Conservation (phyloP, 2,888 invertebrate genomes). For the Marasmarcha lunaedactyla region DNA sequence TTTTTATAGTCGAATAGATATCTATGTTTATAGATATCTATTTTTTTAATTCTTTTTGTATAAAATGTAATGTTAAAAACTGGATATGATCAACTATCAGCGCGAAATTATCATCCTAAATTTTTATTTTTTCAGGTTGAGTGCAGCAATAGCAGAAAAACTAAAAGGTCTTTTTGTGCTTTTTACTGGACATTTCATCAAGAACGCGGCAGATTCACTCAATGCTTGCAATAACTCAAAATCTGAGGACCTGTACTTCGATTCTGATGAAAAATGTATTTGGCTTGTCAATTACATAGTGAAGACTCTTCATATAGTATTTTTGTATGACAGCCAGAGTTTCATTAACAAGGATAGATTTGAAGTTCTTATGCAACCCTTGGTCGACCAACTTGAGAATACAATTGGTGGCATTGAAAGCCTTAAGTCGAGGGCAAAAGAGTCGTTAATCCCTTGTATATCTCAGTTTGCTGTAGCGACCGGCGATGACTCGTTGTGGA, state of each 20-base stretch:
- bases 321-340: conserved; percentile 84
- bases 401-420: conserved; percentile 71
- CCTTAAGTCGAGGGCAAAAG: conserved; percentile 70
- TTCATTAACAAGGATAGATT: conserved; percentile 89
- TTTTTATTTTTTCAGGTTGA: conserved; percentile 68
- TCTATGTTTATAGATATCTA: too few species aligned
- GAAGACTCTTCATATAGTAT: conserved; percentile 81
- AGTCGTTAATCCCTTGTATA: conserved; percentile 81
- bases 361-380: conserved; percentile 84
- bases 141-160: conserved; percentile 81
- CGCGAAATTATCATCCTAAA: too few species aligned
- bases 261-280: conserved; percentile 68
- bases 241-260: conserved; percentile 60
- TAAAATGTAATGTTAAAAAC: conserved; percentile 6
- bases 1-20: too few species aligned
- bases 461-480: conserved; percentile 85
- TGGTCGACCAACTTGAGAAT: conserved; percentile 91
- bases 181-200: conserved; percentile 89
- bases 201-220: conserved; percentile 82
- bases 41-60: conserved; percentile 2
- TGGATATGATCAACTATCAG: too few species aligned
- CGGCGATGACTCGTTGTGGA: conserved; percentile 90
- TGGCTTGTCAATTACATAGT: conserved; percentile 78
- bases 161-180: conserved; percentile 89
- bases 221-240: conserved; percentile 76